A percentile compares a stretch with the other conserved stretches of the same genome.
phyloP scores from a whole-genome alignment of 2,888 invertebrate genomes.

The Arctia plantaginis region DNA sequence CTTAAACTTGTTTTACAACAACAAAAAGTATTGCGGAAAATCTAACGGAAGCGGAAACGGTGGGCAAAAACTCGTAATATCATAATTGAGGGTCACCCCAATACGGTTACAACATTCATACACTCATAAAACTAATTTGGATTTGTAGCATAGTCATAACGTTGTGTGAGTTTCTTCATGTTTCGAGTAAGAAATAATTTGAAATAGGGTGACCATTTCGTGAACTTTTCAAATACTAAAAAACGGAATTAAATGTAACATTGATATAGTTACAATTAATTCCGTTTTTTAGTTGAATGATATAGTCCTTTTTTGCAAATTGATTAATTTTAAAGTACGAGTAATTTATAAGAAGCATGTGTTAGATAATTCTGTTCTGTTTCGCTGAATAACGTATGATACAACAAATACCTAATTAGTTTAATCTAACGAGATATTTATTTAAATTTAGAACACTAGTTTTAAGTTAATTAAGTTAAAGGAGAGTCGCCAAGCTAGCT shows the following conservation, averaged over 20 bases:
- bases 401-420: too few species aligned
- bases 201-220: conserved; percentile 10
- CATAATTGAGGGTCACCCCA: conserved; percentile 7
- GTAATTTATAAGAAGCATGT: too few species aligned
- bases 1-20: conserved; percentile 13
- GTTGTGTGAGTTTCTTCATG: background rate
- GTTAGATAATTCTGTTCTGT: too few species aligned
- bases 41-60: conserved; percentile 12
- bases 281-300: too few species aligned
- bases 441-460: too few species aligned
- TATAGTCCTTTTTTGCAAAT: too few species aligned
- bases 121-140: conserved; percentile 1
- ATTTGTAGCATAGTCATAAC: conserved; percentile 1
- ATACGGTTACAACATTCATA: background rate
- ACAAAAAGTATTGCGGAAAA: conserved; percentile 1
- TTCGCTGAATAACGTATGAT: too few species aligned
- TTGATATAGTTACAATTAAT: too few species aligned
- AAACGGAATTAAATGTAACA: background rate
- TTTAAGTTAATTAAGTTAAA: too few species aligned
- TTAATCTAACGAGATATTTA: too few species aligned
- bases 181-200: conserved; percentile 1
- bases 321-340: too few species aligned
- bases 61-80: conserved; percentile 2
- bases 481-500: too few species aligned
- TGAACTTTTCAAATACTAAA: background rate